These are phyloP conservation scores for Quiscalus mexicanus DNA, from an alignment of 2,113 vertebrate species.

Conservation along the genomic window DNA sequence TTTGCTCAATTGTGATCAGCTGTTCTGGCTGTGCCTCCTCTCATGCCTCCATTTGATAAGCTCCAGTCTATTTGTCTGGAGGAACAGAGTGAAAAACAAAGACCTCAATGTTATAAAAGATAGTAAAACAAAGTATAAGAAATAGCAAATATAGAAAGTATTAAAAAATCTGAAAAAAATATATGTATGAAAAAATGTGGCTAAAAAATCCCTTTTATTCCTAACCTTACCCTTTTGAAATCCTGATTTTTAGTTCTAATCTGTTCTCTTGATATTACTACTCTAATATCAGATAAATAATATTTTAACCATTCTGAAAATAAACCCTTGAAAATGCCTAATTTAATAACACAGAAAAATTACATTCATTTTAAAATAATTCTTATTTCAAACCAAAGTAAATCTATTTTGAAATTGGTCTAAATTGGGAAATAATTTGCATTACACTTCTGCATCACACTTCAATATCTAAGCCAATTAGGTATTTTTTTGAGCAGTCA, in stretches of 20 bases:
- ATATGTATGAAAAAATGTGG: neutral
- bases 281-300: neutral
- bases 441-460: neutral
- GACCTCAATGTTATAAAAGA: neutral
- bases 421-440: neutral
- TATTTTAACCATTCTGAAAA: neutral
- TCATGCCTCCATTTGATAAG: neutral
- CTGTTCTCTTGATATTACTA: neutral
- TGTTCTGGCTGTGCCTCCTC: neutral
- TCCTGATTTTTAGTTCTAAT: neutral
- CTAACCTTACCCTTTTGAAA: neutral
- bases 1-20: neutral
- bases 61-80: neutral
- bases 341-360: neutral
- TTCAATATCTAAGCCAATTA: neutral
- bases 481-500: neutral
- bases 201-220: neutral
- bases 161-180: neutral
- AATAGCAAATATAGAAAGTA: neutral
- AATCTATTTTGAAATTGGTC: neutral
- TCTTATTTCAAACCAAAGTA: neutral
- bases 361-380: fast-evolving
- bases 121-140: neutral
- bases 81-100: neutral
- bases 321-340: neutral